Base-by-base conservation (phyloP, 2,888 invertebrate genomes). In the Lithophane socia region DNA sequence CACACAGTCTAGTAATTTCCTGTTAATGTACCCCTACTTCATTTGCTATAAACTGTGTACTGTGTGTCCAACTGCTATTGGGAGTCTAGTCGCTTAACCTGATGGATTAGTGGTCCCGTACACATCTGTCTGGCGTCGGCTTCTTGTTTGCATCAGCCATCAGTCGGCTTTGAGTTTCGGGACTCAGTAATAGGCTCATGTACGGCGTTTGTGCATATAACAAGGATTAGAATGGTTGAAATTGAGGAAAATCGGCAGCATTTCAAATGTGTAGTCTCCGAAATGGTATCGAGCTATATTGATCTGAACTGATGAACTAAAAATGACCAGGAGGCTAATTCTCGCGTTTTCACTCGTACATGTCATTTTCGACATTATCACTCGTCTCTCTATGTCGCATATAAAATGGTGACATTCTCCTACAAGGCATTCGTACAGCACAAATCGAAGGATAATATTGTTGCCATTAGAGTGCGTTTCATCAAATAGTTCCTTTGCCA, bases 81-180 rank as follows among this genome's bases (percentile, higher is more conserved):
- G 65, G 21, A 56, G 72, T 75, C 64, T 37, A 86, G 75, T 75
- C 75, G 69, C 74, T 79, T 68, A 66, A 66, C 70, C 69, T 78
- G 81, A 77, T 76, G 80, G 74, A 85, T 87, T 85, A 85, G 81
- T 74, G 80, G 74, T 75, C 58, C 64, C 66, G 75, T 13, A 79
- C 73, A 73, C 78, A 87, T 85, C 69, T 56, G 83, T 85, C 74
- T 75, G 72, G 70, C 49, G 69, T 68, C 73, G 64, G 24, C 78
- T 78, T 73, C 86, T 69, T 83, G 83, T 83, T 86, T 83, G 79
- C 61, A 42, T 71, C 83, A 61, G 78, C 68, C 47, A 86, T 86
- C 73, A 72, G 65, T 82, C 61, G 58, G 58, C 54, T 67, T 52
- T 73, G 52, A 65, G 65, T 58, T 58, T 56, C 49, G 21, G 44